Conservation (phyloP, 2,888 invertebrate species). For the Cordilura impudica region DNA sequence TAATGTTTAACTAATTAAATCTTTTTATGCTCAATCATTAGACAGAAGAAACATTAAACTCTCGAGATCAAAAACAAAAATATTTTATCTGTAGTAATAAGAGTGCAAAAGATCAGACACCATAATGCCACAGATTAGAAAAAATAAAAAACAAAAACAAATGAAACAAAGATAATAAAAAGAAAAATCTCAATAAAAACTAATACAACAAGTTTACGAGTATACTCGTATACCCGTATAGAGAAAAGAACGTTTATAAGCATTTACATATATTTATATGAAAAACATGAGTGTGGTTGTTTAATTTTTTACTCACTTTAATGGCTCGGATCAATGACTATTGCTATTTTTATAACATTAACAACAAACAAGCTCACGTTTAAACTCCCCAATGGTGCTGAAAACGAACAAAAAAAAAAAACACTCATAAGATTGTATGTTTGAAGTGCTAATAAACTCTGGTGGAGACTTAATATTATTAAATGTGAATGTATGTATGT, state of each 20-base stretch:
- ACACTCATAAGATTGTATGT: neutral
- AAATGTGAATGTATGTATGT: slow-evolving; percentile 13
- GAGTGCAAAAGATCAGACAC: slow-evolving; percentile 60
- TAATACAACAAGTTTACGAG: slow-evolving; percentile 28
- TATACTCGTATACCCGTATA: too few relatives aligned
- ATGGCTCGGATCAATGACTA: slow-evolving; percentile 52
- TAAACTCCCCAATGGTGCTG: slow-evolving; percentile 29
- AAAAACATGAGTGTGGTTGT: neutral
- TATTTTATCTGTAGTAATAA: slow-evolving; percentile 61
- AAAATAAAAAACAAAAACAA: too few relatives aligned
- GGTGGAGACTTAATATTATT: slow-evolving; percentile 36
- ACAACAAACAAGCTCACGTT: slow-evolving; percentile 23
- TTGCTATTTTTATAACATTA: slow-evolving; percentile 53
- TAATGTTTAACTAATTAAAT: slow-evolving; percentile 36
- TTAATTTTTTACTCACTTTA: slow-evolving; percentile 35
- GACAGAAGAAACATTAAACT: neutral
- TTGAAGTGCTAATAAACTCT: slow-evolving; percentile 54
- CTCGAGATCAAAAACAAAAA: slow-evolving; percentile 49
- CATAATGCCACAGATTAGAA: slow-evolving; percentile 54
- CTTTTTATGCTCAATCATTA: slow-evolving; percentile 5
- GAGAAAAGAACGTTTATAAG: neutral
- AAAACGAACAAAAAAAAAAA: slow-evolving; percentile 39
- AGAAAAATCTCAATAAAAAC: slow-evolving; percentile 3
- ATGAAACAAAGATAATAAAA: slow-evolving; percentile 8
- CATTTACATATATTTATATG: neutral